Base-by-base conservation (phyloP, 2,797 vertebrate species). In the Staurois parvus region DNA sequence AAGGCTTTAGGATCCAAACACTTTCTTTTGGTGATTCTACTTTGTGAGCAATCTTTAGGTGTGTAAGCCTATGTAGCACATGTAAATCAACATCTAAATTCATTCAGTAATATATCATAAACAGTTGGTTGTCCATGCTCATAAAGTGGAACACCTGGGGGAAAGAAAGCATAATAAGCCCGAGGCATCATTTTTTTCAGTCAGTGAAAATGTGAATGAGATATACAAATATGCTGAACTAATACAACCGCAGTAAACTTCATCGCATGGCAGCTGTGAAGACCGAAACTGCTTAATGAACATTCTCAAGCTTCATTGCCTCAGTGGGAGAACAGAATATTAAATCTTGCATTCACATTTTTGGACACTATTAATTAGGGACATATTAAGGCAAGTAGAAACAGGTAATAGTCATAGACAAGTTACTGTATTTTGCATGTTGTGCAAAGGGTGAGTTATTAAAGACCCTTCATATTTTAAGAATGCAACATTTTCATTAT, bases 221-320 rank as follows among this genome's bases (percentile, higher is more conserved):
- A 72, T 59, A 52, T 64, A 68, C 37, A 85, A 79, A 66, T 75
- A 56, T 80, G 76, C 77, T 80, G 77, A 80, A 68, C 24, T 85
- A 42, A 69, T 74, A 85, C 70, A 85, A 76, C 84, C 69, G 72
- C 59, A 29, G 26, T 56, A 85, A 68, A 80, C 84, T 81, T 76
- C 30, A 68, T 75, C 37, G 29, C 37, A 37, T 81, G 77, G 72
- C 84, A 85, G 84, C 78, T 85, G 84, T 81, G 64, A 85, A 80
- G 72, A 85, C 77, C 26, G 10, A 66, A 85, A 52, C 70, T 80
- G 76, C 59, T 75, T 85, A 80, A 85, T 85, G 84, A 85, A 80
- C 77, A 48, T 74, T 85, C 59, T 74, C 84, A 85, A 85, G 84
- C 84, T 76, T 81, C 84, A 85, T 81, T 85, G 77, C 70, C 62